Evolutionary conservation across 2,797 vertebrate species (phyloP).

Genomic region (Enteromius fasciolatus): DNA sequence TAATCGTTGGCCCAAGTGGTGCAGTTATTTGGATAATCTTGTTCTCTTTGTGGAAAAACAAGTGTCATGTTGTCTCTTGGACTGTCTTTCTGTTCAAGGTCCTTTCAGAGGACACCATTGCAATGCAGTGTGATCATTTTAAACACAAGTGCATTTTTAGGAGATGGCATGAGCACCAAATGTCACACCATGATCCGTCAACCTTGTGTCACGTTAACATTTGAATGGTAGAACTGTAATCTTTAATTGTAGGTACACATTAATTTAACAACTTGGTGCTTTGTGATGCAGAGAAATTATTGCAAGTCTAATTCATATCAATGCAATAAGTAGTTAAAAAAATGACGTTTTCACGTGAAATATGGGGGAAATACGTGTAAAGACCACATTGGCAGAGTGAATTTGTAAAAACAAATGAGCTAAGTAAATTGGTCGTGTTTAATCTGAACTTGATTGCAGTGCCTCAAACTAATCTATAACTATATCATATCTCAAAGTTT

Average conservation of each 20-base stretch:
- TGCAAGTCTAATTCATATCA: not conserved
- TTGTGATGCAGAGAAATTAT: not conserved
- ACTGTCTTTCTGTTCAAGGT: slow-evolving; percentile 5
- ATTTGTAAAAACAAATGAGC: no score
- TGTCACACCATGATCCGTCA: not conserved
- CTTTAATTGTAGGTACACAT: not conserved
- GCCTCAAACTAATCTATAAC: not conserved
- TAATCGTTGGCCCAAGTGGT: slow-evolving; percentile 36
- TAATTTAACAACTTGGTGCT: not conserved
- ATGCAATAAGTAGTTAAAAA: not conserved
- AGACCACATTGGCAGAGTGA: not conserved
- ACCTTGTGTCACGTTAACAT: not conserved
- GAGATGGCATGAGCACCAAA: not conserved
- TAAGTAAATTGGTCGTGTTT: not conserved
- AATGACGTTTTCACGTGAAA: no score
- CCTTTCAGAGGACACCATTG: slow-evolving; percentile 23
- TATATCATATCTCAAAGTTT: not conserved
- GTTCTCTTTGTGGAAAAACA: slow-evolving; percentile 32
- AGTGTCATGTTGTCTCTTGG: slow-evolving; percentile 30
- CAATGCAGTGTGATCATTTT: not conserved
- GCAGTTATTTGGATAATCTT: slow-evolving; percentile 40
- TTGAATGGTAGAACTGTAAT: not conserved
- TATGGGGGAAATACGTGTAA: no score
- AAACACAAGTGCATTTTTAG: not conserved
- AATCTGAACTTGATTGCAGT: no score